phyloP scores from a whole-genome alignment of 2,797 vertebrate genomes.

The Toxotes lorentzi region DNA sequence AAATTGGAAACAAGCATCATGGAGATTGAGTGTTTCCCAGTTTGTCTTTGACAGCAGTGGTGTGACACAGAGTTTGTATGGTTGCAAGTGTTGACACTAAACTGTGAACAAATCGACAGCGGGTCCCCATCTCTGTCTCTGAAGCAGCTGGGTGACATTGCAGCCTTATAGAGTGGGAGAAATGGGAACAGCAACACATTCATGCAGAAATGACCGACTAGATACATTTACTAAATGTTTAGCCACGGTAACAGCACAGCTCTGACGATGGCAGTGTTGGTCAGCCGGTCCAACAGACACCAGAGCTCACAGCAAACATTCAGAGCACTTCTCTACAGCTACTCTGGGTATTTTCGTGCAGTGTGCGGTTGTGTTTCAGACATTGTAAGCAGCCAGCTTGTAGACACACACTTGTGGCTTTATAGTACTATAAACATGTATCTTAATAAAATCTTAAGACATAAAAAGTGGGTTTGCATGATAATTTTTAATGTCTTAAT shows the following conservation, averaged over 20 bases:
- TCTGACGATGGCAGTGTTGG: background rate
- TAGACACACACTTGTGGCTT: background rate
- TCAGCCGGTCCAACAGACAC: too few relatives aligned
- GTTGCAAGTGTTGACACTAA: background rate
- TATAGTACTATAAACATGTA: too few relatives aligned
- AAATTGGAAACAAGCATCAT: background rate
- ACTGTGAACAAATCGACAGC: background rate
- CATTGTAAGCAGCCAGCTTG: background rate
- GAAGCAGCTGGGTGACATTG: background rate
- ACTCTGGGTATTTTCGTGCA: too few relatives aligned
- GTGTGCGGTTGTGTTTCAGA: background rate
- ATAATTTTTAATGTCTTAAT: background rate
- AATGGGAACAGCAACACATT: background rate
- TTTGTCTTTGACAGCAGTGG: conserved; percentile 1
- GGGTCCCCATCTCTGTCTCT: background rate
- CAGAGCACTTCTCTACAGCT: too few relatives aligned
- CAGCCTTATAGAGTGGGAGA: background rate
- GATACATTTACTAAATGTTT: background rate
- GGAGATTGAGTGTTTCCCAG: background rate
- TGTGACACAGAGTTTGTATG: background rate
- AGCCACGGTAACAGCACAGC: background rate
- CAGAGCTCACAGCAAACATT: too few relatives aligned
- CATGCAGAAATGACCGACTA: background rate
- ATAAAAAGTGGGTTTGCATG: too few relatives aligned
- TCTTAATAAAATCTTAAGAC: too few relatives aligned